Base-by-base conservation (phyloP, 2,113 vertebrate genomes). In the Aleadryas rufinucha region DNA sequence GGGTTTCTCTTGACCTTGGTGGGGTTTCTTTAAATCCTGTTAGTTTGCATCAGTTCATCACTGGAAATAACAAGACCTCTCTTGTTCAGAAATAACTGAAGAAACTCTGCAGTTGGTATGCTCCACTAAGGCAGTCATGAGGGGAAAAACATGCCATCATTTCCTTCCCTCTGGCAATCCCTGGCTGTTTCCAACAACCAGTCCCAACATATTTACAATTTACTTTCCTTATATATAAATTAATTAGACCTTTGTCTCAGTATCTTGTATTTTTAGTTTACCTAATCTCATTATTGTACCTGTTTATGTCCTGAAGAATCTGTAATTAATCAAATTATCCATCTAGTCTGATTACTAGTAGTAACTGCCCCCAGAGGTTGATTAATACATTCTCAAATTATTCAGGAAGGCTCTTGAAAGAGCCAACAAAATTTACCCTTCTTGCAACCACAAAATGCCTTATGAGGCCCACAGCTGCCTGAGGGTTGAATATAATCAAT, bases 331-430 rank as follows among this genome's bases (percentile, higher is more conserved):
- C 91, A 97, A 90, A 97, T 97, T 77, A 94, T 91, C 74, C 76
- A 76, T 80, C 47, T 72, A 85, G 59, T 76, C 49, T 90, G 93
- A 93, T 94, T 94, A 89, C 53, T 89, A 84, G 31, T 77, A 65
- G 61, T 96, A 96, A 96, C 85, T 93, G 75, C 89, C 70, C 82
- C 91, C 95, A 64, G 65, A 90, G 82, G 84, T 71, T 97, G 95
- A 97, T 96, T 97, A 97, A 97, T 96, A 87, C 53, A 64, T 97
- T 97, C 84, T 64, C 79, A 95, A 96, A 97, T 94, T 95, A 96
- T 90, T 91, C 65, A 92, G 82, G 82, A 98, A 97, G 21, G 68
- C 88, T 95, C 87, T 96, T 90, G 92, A 93, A 95, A 85, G 18
- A 91, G 41, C 75, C 54, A 85, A 54, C 93, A 96, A 82, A 94